Evolutionary conservation across 2,797 vertebrate genomes (phyloP).

Genomic region (Phyllotis vaccarum): DNA sequence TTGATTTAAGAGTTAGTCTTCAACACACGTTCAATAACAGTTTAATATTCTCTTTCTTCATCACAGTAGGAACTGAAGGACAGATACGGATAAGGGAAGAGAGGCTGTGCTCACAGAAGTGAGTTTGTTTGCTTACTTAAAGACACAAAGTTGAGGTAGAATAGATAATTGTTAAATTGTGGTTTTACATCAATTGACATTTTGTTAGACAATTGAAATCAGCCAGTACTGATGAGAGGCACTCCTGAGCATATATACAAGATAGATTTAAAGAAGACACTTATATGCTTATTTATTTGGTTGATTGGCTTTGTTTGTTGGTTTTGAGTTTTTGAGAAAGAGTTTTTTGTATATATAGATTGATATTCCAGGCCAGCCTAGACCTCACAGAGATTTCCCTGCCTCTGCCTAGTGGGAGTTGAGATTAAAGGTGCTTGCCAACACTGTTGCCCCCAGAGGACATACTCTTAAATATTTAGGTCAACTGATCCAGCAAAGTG

Average conservation of each 20-base stretch:
- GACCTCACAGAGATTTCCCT: background rate
- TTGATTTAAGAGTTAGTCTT: conserved; percentile 5
- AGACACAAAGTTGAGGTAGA: background rate
- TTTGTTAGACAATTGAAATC: background rate
- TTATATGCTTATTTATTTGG: background rate
- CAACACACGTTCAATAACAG: background rate
- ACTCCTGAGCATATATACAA: too few relatives aligned
- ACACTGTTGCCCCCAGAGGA: background rate
- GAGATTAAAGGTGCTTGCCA: background rate
- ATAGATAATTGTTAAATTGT: background rate
- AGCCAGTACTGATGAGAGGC: background rate
- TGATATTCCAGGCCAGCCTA: background rate
- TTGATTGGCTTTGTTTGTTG: too few relatives aligned
- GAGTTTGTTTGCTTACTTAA: background rate
- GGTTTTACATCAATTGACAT: background rate
- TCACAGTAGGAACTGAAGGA: background rate
- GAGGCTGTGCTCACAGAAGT: background rate
- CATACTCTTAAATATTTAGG: background rate
- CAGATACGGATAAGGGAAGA: background rate
- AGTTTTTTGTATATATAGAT: background rate
- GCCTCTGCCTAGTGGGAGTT: background rate
- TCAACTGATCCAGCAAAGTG: background rate
- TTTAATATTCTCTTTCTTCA: conserved; percentile 22
- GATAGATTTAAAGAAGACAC: background rate
- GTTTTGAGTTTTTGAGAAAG: background rate